These are phyloP conservation scores for Morelia viridis DNA, from an alignment of 2,797 vertebrate species.

Conservation along the genomic window DNA sequence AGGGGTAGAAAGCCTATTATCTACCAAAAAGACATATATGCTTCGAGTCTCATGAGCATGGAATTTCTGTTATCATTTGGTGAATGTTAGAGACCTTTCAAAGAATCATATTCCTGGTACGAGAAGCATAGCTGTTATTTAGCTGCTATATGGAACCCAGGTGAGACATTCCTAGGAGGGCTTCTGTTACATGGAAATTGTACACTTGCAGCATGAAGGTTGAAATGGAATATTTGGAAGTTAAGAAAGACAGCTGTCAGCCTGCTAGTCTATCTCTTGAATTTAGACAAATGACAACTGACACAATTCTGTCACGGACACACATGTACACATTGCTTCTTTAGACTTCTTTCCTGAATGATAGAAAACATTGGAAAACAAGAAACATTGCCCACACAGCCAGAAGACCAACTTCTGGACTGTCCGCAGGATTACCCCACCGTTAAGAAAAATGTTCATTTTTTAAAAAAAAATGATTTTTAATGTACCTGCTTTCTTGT, in stretches of 20 bases:
- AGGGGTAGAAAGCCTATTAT: neutral
- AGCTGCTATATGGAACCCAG: neutral
- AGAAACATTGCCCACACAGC: neutral
- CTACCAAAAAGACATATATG: neutral
- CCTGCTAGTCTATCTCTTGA: neutral
- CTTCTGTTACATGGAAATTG: neutral
- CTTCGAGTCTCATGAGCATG: neutral
- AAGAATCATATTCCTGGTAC: neutral
- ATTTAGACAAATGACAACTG: neutral
- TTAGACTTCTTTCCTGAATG: neutral
- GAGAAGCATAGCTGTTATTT: neutral
- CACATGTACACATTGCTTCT: neutral
- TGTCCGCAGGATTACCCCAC: neutral
- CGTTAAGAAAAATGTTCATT: neutral
- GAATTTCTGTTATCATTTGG: conserved; percentile 30
- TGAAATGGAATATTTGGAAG: neutral
- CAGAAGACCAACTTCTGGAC: neutral
- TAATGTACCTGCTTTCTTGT: neutral
- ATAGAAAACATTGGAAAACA: neutral
- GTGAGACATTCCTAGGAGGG: neutral
- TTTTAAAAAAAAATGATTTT: neutral
- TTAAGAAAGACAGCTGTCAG: neutral
- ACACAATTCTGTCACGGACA: neutral
- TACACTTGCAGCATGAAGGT: neutral
- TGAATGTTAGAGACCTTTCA: neutral